These are phyloP conservation scores for Xiphophorus couchianus DNA, from an alignment of 2,113 vertebrate species.

Conservation along the genomic window DNA sequence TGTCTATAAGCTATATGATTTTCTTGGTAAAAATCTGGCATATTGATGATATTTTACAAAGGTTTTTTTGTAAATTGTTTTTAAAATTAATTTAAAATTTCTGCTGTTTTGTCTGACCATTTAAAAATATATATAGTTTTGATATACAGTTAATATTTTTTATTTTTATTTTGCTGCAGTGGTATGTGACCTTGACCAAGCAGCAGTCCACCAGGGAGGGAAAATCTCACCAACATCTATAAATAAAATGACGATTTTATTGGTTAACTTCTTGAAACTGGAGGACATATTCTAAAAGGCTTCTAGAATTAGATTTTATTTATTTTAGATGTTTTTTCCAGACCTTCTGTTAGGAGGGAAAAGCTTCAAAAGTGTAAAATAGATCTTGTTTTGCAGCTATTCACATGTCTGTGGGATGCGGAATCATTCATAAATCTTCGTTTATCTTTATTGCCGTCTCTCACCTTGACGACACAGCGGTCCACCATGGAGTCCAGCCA, in stretches of 20 bases:
- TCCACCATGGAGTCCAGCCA: constrained; percentile 99
- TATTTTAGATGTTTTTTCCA: not conserved
- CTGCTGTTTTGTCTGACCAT: not conserved
- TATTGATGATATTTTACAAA: too few species aligned
- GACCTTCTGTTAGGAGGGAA: not conserved
- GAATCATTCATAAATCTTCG: not conserved
- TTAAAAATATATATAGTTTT: not conserved
- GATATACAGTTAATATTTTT: not conserved
- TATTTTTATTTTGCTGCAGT: not conserved
- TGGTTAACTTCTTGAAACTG: not conserved
- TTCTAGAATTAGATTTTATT: not conserved
- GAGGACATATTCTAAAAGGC: not conserved
- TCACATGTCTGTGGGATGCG: not conserved
- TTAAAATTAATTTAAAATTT: not conserved
- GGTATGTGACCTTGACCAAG: too few species aligned
- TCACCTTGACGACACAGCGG: constrained; percentile 96
- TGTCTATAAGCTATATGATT: too few species aligned
- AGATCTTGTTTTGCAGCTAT: not conserved
- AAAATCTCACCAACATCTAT: not conserved
- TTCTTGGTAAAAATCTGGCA: too few species aligned
- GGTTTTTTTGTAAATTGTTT: too few species aligned
- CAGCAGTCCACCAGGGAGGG: too few species aligned
- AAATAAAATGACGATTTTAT: not conserved
- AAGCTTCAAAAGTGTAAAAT: not conserved
- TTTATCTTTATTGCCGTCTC: constrained; percentile 31